Evolutionary conservation across 1,140 invertebrate genomes (phyloP).

Genomic region (Ceratitis capitata): DNA sequence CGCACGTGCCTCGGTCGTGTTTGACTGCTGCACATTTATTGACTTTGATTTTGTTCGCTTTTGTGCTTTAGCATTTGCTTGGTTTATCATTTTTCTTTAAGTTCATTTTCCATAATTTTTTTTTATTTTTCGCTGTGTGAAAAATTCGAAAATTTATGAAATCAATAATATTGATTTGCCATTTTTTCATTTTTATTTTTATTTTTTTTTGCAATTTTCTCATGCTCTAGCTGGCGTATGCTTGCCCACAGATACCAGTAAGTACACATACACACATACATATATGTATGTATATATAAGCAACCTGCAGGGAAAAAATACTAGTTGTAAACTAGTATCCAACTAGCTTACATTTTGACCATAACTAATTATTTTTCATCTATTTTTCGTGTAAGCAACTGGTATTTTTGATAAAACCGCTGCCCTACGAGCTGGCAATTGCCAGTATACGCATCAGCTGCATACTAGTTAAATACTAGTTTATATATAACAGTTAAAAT

Average conservation of each 20-base stretch:
- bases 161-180: slow-evolving; percentile 16
- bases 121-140: neutral
- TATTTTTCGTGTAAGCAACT: no score
- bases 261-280: neutral
- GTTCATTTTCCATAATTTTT: neutral
- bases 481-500: no score
- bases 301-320: no score
- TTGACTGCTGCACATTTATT: no score
- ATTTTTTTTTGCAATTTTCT: neutral
- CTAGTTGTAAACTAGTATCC: no score
- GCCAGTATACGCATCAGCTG: no score
- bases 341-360: no score
- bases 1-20: neutral
- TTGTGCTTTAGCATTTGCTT: neutral
- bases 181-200: neutral
- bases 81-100: neutral
- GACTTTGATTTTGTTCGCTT: neutral
- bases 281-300: neutral
- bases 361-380: no score
- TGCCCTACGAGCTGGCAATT: no score
- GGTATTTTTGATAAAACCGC: no score
- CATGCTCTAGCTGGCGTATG: neutral
- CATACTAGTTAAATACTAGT: no score
- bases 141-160: neutral
- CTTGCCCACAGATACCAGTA: no score